Evolutionary conservation across 2,113 vertebrate genomes (phyloP).

Genomic region (Aegithalos caudatus): DNA sequence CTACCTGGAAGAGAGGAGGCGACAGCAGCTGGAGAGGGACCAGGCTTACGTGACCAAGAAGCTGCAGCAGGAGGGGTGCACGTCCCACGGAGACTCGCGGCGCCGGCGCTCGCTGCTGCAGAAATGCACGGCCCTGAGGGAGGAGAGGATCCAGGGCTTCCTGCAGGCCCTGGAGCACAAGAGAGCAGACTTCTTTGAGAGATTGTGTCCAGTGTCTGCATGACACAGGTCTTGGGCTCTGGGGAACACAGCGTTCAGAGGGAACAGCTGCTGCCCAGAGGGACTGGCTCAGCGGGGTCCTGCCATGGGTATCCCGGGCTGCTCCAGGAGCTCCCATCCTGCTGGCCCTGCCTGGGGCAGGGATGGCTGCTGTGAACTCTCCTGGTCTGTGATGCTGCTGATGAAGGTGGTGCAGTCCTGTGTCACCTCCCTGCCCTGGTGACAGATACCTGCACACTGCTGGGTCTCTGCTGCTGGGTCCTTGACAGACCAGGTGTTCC

Average conservation of each 20-base stretch:
- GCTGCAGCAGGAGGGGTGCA: conserved; percentile 78
- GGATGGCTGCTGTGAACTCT: neutral
- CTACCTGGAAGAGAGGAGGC: conserved; percentile 82
- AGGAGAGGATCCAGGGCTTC: conserved; percentile 87
- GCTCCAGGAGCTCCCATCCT: neutral
- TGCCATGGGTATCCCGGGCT: neutral
- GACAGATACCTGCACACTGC: neutral
- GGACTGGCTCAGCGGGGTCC: neutral
- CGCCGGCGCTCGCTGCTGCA: conserved; percentile 76
- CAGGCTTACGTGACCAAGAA: conserved; percentile 79
- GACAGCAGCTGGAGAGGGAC: conserved; percentile 87
- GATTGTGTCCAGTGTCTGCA: conserved; percentile 70
- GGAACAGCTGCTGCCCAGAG: conserved; percentile 10
- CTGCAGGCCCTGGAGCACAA: conserved; percentile 86
- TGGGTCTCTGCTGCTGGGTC: neutral
- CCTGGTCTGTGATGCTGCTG: neutral
- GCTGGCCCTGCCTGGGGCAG: neutral
- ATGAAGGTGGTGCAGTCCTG: neutral
- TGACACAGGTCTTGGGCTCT: conserved; percentile 53
- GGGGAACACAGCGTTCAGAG: neutral
- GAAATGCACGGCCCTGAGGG: conserved; percentile 76
- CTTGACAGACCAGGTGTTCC: neutral
- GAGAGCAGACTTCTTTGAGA: conserved; percentile 78
- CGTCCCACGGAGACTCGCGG: conserved; percentile 67
- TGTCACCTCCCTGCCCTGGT: neutral